Base-by-base conservation (phyloP, 2,797 vertebrate species). In the Helicolenus hilgendorfi region DNA sequence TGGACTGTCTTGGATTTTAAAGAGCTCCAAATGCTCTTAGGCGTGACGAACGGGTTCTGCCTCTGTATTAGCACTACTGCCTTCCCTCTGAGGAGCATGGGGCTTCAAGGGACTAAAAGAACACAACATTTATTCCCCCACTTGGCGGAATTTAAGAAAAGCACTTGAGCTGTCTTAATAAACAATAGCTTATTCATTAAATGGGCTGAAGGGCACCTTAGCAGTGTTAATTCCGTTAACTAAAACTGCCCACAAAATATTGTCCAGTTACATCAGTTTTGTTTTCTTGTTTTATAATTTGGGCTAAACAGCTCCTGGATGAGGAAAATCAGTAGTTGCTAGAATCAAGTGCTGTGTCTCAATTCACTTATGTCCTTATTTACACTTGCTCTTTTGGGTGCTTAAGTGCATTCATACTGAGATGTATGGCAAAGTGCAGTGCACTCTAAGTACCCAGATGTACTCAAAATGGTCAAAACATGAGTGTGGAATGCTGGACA, bases 1-100 rank as follows among this genome's bases (percentile, higher is more conserved):
- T 83, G 72, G 55, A 72, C 68, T 67, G 14, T 72, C 29, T 56
- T 58, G 27, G 22, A 78, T 85, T 81, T 67, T 22, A 79, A 27
- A 67, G 22, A 56, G 11, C 59, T 64, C 29, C 41, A 29, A 85
- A 45, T 79, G 45, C 64, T 72, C 20, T 55, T 45, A 76, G 53
- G 64, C 74, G 56, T 41, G 62, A 74, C 20, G 1, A 72, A 73
- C 8, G 2, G 9, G 26, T 63, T 62, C 3, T 72, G 11, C 63
- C 26, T 63, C 20, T 29, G 56, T 36, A 55, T 60, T 33, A 79
- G 18, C 22, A 6, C 18, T 4, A 4, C 26, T 56, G 49, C 56
- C 8, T 38, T 53, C 38, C 11, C 20, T 59, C 67, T 29, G 36
- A 80, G 69, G 72, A 72, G 11, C 53, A 31, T 24, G 15, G 14